A percentile compares a stretch with the other conserved stretches of the same genome.
Conservation (phyloP, 1,140 invertebrate species). For the Trypoxylus dichotomus region DNA sequence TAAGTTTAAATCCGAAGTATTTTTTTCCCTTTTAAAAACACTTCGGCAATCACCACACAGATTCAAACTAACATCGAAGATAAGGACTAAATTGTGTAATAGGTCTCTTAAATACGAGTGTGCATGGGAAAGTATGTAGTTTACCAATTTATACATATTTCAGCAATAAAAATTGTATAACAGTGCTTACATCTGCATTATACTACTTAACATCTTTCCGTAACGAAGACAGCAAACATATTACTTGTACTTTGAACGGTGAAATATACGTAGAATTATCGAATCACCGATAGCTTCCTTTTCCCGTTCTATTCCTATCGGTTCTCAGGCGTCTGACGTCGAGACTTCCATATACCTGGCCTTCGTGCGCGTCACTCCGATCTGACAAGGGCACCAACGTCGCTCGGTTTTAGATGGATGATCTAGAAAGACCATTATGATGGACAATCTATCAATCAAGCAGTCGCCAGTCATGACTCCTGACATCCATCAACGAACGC, state of each 20-base stretch:
- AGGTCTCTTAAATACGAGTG: no score
- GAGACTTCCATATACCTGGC: slow-evolving; percentile 7
- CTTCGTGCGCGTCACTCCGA: slow-evolving; percentile 8
- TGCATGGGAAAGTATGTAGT: no score
- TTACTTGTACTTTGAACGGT: background rate
- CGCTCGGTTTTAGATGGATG: slow-evolving; percentile 11
- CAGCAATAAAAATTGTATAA: no score
- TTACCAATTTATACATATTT: no score
- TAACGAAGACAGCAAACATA: background rate
- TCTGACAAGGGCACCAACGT: slow-evolving; percentile 12
- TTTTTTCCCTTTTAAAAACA: no score
- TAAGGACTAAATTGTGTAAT: no score
- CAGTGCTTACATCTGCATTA: no score
- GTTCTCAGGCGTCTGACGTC: background rate
- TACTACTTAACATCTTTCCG: background rate
- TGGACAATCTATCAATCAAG: slow-evolving; percentile 24
- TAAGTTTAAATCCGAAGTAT: no score
- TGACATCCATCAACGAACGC: slow-evolving; percentile 14
- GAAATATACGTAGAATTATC: background rate
- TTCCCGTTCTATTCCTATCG: background rate
- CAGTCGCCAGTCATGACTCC: slow-evolving; percentile 17
- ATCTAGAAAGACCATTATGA: slow-evolving; percentile 25
- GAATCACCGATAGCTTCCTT: background rate
- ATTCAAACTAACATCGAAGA: no score
- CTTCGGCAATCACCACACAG: no score